phyloP scores from a whole-genome alignment of 1,140 invertebrate species.

The Ceratosolen solmsi region DNA sequence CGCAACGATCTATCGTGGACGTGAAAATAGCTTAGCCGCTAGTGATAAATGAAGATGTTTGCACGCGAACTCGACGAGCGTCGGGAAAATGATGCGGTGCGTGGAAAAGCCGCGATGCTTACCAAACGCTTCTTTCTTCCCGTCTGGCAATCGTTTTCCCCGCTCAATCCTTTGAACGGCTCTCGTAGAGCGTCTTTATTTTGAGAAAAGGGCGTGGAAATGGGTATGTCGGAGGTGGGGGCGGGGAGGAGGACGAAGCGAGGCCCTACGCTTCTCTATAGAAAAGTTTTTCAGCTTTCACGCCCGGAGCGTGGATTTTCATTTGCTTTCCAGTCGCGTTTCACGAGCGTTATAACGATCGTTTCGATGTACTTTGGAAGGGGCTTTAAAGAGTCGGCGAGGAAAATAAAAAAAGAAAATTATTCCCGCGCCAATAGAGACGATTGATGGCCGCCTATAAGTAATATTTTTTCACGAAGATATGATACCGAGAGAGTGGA shows the following conservation, averaged over 20 bases:
- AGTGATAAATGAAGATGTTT: constrained; percentile 20
- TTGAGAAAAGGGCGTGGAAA: neutral
- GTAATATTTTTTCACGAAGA: neutral
- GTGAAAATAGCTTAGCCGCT: neutral
- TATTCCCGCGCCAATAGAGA: neutral
- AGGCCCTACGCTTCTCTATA: neutral
- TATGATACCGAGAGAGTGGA: neutral
- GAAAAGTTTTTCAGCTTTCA: constrained; percentile 38
- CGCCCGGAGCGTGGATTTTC: constrained; percentile 32
- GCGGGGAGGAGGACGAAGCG: neutral
- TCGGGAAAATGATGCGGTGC: neutral
- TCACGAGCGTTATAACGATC: constrained; percentile 33
- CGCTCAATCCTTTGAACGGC: neutral
- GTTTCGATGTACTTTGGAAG: constrained; percentile 15
- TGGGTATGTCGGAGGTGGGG: neutral
- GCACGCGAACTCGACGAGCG: neutral
- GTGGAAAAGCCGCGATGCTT: constrained; percentile 2
- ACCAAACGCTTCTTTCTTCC: constrained; percentile 3
- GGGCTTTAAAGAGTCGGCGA: neutral
- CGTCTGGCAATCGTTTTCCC: constrained; percentile 1
- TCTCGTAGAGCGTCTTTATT: neutral
- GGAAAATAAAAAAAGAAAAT: neutral
- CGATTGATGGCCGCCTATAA: neutral
- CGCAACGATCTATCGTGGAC: neutral
- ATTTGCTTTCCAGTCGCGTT: constrained; percentile 37